Percentiles rank a stretch among this genome's conserved stretches.
phyloP scores from a whole-genome alignment of 2,888 invertebrate genomes.

The Megaustenia siamemsis region DNA sequence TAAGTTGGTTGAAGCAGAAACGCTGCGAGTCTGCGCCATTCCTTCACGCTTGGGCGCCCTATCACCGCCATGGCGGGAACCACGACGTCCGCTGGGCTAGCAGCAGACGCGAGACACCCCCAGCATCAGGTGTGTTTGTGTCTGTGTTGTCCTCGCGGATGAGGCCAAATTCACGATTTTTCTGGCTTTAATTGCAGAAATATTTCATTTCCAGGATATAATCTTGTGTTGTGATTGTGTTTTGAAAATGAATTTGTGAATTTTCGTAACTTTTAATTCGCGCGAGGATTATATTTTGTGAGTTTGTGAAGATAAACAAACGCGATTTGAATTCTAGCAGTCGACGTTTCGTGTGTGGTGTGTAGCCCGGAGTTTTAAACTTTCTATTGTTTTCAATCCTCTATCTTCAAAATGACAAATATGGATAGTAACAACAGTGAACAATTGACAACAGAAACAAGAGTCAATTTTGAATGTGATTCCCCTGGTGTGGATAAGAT shows the following conservation, averaged over 20 bases:
- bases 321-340: not conserved
- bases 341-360: slow-evolving; percentile 18
- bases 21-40: too few relatives aligned
- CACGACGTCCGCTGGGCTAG: too few relatives aligned
- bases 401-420: slow-evolving; percentile 57
- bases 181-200: too few relatives aligned
- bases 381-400: not conserved
- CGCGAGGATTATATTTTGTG: not conserved
- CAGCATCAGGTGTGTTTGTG: not conserved
- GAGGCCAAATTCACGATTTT: not conserved
- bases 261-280: too few relatives aligned
- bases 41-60: slow-evolving; percentile 21
- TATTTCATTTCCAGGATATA: too few relatives aligned
- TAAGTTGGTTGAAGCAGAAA: too few relatives aligned
- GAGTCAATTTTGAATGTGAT: slow-evolving; percentile 61
- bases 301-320: not conserved
- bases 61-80: slow-evolving; percentile 7
- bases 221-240: too few relatives aligned
- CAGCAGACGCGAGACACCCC: too few relatives aligned
- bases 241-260: too few relatives aligned
- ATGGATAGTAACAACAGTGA: slow-evolving; percentile 49
- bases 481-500: slow-evolving; percentile 61
- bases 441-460: slow-evolving; percentile 38
- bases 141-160: slow-evolving; percentile 4
- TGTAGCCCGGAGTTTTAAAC: not conserved